These are phyloP conservation scores for Xestia sexstrigata DNA, from an alignment of 2,888 invertebrate species.

Conservation along the genomic window DNA sequence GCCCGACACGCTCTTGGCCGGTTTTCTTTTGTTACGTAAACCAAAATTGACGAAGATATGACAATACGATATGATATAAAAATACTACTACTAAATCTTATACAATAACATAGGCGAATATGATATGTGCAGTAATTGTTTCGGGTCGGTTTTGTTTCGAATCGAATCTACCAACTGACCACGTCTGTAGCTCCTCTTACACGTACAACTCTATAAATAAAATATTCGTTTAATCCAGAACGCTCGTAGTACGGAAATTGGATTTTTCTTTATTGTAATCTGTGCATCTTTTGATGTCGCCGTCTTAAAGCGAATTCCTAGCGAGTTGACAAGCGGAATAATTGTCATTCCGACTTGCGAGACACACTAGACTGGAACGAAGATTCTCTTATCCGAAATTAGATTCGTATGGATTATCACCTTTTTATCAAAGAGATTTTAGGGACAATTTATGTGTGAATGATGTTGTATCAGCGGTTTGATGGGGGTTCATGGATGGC, in stretches of 20 bases:
- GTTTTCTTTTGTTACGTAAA: no score
- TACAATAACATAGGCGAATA: no score
- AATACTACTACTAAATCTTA: no score
- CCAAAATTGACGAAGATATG: no score
- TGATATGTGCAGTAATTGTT: not conserved
- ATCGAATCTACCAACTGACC: not conserved
- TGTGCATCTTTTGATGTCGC: conserved; percentile 55
- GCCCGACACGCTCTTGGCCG: no score
- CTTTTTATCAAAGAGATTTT: not conserved
- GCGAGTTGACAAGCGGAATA: conserved; percentile 49
- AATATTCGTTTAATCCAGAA: conserved; percentile 40
- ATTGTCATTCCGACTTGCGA: conserved; percentile 44
- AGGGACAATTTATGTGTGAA: not conserved
- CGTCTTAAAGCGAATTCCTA: conserved; percentile 47
- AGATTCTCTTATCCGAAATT: not conserved
- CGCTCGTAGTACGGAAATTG: conserved; percentile 47
- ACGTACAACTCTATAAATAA: conserved; percentile 22
- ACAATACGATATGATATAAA: no score
- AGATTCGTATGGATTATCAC: not conserved
- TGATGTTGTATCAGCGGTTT: not conserved
- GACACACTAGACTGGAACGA: not conserved
- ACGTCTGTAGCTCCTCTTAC: not conserved
- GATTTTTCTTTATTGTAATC: conserved; percentile 55
- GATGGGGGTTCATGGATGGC: no score
- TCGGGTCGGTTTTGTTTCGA: not conserved